phyloP scores from a whole-genome alignment of 2,113 vertebrate species.

The Oceanodroma tethys region DNA sequence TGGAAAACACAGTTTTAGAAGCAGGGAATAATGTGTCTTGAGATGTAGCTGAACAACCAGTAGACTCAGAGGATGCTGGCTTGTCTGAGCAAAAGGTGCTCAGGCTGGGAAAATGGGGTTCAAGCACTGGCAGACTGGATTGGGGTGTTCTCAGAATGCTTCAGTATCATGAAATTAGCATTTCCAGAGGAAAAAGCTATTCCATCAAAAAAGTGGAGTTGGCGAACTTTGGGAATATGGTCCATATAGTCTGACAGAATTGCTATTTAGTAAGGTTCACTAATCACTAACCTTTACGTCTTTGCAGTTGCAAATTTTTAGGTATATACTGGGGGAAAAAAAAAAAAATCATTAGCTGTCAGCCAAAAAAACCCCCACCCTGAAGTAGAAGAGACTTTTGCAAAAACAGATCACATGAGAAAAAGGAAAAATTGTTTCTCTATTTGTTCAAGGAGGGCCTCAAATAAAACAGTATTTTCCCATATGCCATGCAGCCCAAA shows the following conservation, averaged over 20 bases:
- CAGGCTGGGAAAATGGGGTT: background rate
- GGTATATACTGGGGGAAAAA: background rate
- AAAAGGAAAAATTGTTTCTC: background rate
- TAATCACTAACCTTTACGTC: background rate
- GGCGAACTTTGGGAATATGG: background rate
- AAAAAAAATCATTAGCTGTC: background rate
- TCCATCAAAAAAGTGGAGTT: background rate
- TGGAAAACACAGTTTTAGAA: background rate
- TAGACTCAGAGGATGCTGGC: background rate
- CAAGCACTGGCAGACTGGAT: background rate
- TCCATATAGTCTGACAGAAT: background rate
- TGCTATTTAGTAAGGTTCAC: background rate
- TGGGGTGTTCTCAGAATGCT: background rate
- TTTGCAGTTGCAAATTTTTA: background rate
- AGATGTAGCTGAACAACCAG: background rate
- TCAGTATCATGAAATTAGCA: fast-evolving
- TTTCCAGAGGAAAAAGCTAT: background rate
- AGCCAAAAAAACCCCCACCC: background rate
- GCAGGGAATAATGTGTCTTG: background rate
- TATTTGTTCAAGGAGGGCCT: background rate
- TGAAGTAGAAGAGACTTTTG: background rate
- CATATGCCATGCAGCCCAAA: background rate
- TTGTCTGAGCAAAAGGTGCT: background rate
- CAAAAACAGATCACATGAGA: background rate
- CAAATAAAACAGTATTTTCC: background rate